These are phyloP conservation scores for Teleogryllus oceanicus DNA, from an alignment of 2,888 invertebrate genomes.

Conservation along the genomic window DNA sequence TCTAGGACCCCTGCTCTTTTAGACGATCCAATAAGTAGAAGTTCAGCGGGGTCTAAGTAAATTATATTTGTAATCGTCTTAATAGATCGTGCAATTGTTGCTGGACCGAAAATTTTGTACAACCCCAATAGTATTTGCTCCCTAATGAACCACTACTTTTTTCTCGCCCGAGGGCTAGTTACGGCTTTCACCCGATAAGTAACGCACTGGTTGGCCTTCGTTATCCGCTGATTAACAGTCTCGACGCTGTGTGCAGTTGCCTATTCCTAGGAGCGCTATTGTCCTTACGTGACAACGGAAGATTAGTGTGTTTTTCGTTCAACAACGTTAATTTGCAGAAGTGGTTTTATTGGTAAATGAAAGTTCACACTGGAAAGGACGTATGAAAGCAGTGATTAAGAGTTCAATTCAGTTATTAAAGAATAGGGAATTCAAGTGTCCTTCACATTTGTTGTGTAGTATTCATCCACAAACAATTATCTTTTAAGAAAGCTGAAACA, in stretches of 20 bases:
- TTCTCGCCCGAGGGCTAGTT: constrained; percentile 1
- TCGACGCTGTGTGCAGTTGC: not conserved
- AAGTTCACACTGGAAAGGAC: too few species aligned
- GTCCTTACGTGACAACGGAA: not conserved
- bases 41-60: too few species aligned
- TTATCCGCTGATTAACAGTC: not conserved
- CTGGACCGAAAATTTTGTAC: too few species aligned
- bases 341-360: too few species aligned
- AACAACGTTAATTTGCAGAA: not conserved
- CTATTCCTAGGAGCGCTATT: not conserved
- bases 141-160: not conserved
- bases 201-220: not conserved
- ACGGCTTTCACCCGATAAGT: not conserved
- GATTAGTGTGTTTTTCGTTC: not conserved
- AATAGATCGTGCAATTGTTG: too few species aligned
- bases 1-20: too few species aligned
- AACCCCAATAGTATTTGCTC: not conserved
- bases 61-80: too few species aligned
- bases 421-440: not conserved
- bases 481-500: too few species aligned
- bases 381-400: not conserved
- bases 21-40: too few species aligned
- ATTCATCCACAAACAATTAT: too few species aligned
- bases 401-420: not conserved
- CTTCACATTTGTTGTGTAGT: not conserved